Conservation (phyloP, 2,113 vertebrate genomes). For the Lycocorax pyrrhopterus region DNA sequence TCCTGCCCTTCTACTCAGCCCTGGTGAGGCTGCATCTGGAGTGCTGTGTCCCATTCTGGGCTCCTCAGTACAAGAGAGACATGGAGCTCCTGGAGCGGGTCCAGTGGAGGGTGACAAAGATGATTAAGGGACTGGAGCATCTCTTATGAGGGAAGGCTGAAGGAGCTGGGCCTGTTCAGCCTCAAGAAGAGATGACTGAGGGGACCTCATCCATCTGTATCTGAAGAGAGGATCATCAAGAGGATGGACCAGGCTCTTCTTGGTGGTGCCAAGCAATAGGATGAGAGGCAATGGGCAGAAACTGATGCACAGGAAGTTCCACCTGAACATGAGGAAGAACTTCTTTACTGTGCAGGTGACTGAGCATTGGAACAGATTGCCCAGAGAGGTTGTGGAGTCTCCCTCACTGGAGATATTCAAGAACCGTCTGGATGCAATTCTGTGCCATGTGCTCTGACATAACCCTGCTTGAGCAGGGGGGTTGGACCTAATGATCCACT, state of each 20-base stretch:
- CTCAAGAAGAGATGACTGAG: neutral
- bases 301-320: neutral
- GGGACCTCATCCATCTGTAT: neutral
- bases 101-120: no score
- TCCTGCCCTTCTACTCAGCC: no score
- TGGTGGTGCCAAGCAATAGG: neutral
- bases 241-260: neutral
- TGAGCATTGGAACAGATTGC: neutral
- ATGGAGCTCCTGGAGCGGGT: no score
- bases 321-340: neutral
- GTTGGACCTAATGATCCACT: neutral
- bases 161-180: no score
- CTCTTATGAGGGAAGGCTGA: no score
- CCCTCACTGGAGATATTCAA: neutral
- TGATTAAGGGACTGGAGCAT: no score
- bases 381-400: neutral
- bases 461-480: neutral
- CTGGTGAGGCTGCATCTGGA: no score
- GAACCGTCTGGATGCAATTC: neutral
- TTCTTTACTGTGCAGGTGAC: neutral
- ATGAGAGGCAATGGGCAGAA: neutral
- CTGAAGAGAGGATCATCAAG: neutral
- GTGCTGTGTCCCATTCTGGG: no score
- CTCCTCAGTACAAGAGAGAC: no score
- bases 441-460: neutral